Conservation (phyloP, 2,113 vertebrate genomes). For the Thymallus thymallus region DNA sequence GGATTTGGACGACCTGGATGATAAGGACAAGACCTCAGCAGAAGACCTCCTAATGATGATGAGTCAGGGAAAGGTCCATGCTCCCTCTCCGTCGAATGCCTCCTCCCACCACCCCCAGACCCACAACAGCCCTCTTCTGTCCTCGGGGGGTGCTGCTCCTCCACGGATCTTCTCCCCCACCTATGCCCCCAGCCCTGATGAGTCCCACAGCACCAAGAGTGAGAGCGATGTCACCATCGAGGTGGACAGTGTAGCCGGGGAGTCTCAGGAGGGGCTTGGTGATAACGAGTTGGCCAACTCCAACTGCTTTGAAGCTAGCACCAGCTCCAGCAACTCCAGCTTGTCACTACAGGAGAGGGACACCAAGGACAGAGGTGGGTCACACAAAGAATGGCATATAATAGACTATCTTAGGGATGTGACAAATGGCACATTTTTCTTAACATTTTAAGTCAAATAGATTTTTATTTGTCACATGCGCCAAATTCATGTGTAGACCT, state of each 20-base stretch:
- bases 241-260: slow-evolving; percentile 81
- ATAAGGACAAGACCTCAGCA: slow-evolving; percentile 82
- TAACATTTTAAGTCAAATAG: too few species aligned
- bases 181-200: slow-evolving; percentile 75
- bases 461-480: too few species aligned
- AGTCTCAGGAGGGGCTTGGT: slow-evolving; percentile 81
- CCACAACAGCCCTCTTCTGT: slow-evolving; percentile 7
- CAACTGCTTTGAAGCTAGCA: slow-evolving; percentile 45
- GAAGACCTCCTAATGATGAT: slow-evolving; percentile 72
- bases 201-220: slow-evolving; percentile 76
- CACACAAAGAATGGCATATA: neutral
- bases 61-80: slow-evolving; percentile 53
- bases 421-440: too few species aligned
- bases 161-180: slow-evolving; percentile 69
- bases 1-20: slow-evolving; percentile 91
- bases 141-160: slow-evolving; percentile 37
- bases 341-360: slow-evolving; percentile 72
- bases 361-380: slow-evolving; percentile 81
- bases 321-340: slow-evolving; percentile 78
- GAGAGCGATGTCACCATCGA: slow-evolving; percentile 82
- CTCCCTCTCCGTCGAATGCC: slow-evolving; percentile 20
- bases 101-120: neutral
- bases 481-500: too few species aligned
- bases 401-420: too few species aligned
- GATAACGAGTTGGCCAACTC: slow-evolving; percentile 71